A percentile compares a stretch with the other conserved stretches of the same genome.
Conservation (phyloP, 2,797 vertebrate genomes). For the Sebastes hubbsi region DNA sequence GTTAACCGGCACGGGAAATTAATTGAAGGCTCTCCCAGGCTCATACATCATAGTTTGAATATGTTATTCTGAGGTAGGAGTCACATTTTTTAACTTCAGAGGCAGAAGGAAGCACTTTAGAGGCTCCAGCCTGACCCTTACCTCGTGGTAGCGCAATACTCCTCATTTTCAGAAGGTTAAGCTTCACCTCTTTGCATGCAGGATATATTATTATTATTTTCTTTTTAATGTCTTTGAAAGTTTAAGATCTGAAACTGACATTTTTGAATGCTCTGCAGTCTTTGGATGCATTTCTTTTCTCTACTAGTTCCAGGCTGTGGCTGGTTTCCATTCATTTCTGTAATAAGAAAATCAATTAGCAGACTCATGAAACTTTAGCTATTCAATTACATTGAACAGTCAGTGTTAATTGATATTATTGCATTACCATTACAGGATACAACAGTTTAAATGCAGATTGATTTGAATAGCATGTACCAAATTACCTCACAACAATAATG, state of each 20-base stretch:
- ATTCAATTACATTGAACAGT: not conserved
- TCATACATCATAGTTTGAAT: slow-evolving; percentile 73
- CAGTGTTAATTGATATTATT: not conserved
- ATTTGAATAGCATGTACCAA: not conserved
- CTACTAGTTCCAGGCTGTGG: not conserved
- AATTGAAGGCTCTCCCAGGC: slow-evolving; percentile 60
- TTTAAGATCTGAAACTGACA: not conserved
- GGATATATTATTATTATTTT: not conserved
- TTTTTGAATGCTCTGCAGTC: not conserved
- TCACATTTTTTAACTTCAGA: slow-evolving; percentile 51
- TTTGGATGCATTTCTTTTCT: not conserved
- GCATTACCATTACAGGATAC: not conserved
- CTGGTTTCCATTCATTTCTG: not conserved
- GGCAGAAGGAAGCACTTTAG: slow-evolving; percentile 21
- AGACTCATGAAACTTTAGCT: not conserved
- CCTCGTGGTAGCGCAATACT: not conserved
- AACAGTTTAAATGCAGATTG: not conserved
- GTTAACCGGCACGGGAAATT: slow-evolving; percentile 67
- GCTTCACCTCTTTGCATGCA: not conserved
- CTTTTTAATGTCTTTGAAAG: not conserved
- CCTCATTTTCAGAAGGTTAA: slow-evolving; percentile 3
- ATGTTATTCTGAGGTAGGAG: slow-evolving; percentile 50
- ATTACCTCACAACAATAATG: not conserved
- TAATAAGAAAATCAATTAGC: not conserved
- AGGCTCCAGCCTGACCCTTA: slow-evolving; percentile 16